Evolutionary conservation across 2,888 invertebrate genomes (phyloP).

Genomic region (Dynastes maya): DNA sequence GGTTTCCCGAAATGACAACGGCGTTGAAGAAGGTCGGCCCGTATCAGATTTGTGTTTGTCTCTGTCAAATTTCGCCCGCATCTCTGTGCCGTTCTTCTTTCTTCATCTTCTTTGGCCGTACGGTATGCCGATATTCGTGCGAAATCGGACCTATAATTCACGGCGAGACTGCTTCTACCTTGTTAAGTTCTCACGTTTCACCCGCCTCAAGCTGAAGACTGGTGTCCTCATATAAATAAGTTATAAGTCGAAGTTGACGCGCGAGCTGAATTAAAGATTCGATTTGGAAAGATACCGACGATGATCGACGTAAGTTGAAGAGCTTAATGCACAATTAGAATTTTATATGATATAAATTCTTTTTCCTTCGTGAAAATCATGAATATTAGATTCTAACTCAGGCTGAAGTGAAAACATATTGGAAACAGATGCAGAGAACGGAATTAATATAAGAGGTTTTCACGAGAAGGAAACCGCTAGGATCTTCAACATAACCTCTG

Average conservation of each 20-base stretch:
- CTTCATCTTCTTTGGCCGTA: neutral
- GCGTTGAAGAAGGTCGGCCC: conserved; percentile 27
- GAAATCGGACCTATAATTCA: conserved; percentile 37
- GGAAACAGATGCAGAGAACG: neutral
- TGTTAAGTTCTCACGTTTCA: conserved; percentile 30
- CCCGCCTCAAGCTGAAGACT: neutral
- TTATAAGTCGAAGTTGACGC: conserved; percentile 14
- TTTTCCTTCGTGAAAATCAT: neutral
- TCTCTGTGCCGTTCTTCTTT: neutral
- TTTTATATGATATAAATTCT: neutral
- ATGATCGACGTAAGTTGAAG: neutral
- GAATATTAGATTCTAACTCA: neutral
- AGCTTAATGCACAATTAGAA: neutral
- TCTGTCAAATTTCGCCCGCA: conserved; percentile 34
- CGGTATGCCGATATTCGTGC: conserved; percentile 30
- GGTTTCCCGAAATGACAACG: conserved; percentile 32
- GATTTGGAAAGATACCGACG: conserved; percentile 8
- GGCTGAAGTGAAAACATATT: neutral
- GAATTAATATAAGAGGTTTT: neutral
- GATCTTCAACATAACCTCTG: too few relatives aligned
- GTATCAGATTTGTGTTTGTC: conserved; percentile 45
- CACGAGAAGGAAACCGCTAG: neutral
- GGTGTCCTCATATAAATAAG: conserved; percentile 15
- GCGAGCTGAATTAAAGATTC: conserved; percentile 8
- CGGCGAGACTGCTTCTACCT: conserved; percentile 2